Conservation (phyloP, 1,140 invertebrate species). For the Aphidius gifuensis region DNA sequence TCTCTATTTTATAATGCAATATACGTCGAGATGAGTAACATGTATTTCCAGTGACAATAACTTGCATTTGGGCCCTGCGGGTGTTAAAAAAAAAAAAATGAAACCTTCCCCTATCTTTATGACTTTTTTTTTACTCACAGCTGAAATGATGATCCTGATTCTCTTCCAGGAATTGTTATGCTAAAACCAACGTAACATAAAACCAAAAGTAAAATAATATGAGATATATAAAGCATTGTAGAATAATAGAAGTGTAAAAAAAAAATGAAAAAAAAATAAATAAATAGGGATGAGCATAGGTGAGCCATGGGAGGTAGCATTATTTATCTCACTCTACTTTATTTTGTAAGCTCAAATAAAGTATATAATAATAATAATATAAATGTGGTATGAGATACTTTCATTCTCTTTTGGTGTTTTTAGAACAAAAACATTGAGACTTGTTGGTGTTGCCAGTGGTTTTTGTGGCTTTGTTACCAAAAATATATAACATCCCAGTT, state of each 20-base stretch:
- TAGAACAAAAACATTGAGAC: slow-evolving; percentile 22
- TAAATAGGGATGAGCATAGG: neutral
- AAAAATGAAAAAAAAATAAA: no score
- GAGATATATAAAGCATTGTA: neutral
- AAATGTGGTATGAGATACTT: no score
- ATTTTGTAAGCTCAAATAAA: no score
- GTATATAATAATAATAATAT: no score
- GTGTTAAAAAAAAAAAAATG: no score
- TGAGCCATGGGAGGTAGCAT: neutral
- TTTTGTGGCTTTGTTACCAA: slow-evolving; percentile 27
- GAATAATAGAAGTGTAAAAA: slow-evolving; percentile 13
- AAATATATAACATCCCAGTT: slow-evolving; percentile 24
- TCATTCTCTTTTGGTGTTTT: slow-evolving; percentile 6
- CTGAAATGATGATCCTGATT: slow-evolving; percentile 23
- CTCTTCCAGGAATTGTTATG: slow-evolving; percentile 23
- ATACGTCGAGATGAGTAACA: no score
- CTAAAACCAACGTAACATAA: slow-evolving; percentile 17
- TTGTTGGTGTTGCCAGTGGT: slow-evolving; percentile 12
- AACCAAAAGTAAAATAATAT: slow-evolving; percentile 1
- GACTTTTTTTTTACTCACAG: slow-evolving; percentile 8
- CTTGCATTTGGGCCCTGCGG: no score
- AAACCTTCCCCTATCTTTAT: no score
- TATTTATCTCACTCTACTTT: no score
- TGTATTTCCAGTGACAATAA: no score
- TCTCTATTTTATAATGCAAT: no score